A percentile compares a stretch with the other conserved stretches of the same genome.
These are phyloP conservation scores for Sebastes flavidus DNA, from an alignment of 2,797 vertebrate genomes.

Conservation along the genomic window DNA sequence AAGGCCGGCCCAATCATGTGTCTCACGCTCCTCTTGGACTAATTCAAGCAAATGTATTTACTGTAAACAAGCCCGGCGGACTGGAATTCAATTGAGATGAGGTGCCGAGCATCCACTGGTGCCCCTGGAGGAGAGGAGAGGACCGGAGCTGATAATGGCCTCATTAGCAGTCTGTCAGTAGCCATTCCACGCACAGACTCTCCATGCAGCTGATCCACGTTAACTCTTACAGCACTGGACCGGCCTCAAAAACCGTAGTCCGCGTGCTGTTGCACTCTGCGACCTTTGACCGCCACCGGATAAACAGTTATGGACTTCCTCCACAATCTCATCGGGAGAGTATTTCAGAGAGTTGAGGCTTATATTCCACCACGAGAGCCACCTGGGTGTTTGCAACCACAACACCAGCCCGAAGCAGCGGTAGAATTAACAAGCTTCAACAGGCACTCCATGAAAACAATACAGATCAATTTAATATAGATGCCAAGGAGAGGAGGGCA, in stretches of 20 bases:
- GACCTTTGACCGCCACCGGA: conserved; percentile 36
- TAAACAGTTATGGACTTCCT: conserved; percentile 28
- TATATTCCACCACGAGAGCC: conserved; percentile 35
- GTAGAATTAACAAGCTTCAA: conserved; percentile 79
- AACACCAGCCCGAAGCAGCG: conserved; percentile 57
- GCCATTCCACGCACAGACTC: conserved; percentile 75
- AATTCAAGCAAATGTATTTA: conserved; percentile 84
- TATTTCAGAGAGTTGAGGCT: conserved; percentile 28
- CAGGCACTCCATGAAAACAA: conserved; percentile 80
- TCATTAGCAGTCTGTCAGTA: conserved; percentile 88
- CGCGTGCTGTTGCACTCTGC: not conserved
- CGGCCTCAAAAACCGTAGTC: not conserved
- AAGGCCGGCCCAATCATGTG: conserved; percentile 44
- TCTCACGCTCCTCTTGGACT: conserved; percentile 67
- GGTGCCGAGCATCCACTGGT: conserved; percentile 73
- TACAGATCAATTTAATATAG: conserved; percentile 86
- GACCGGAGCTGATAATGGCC: conserved; percentile 85
- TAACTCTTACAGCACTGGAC: conserved; percentile 63
- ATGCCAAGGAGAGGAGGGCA: conserved; percentile 81
- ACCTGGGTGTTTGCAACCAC: conserved; percentile 45
- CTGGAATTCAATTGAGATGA: conserved; percentile 83
- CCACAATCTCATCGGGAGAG: not conserved
- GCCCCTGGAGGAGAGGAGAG: conserved; percentile 76
- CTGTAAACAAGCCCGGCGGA: conserved; percentile 85
- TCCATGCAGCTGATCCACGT: conserved; percentile 71